Evolutionary conservation across 2,797 vertebrate species (phyloP).

Genomic region (Sebastes baramenuke): DNA sequence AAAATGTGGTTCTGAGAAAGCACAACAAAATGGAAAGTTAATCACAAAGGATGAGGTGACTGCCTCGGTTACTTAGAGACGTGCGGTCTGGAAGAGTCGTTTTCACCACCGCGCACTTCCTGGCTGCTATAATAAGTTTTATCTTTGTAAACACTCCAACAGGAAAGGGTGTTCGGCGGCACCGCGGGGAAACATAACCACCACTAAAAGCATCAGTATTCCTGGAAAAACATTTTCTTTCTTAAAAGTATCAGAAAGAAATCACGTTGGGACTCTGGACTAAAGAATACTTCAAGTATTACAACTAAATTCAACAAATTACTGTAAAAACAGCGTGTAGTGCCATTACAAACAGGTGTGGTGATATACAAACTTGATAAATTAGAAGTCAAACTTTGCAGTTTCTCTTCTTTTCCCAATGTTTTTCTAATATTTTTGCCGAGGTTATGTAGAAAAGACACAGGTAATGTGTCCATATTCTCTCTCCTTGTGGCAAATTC

Average conservation of each 20-base stretch:
- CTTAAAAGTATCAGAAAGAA: not conserved
- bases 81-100: slow-evolving; percentile 26
- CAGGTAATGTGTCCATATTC: not conserved
- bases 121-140: slow-evolving; percentile 19
- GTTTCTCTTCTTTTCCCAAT: not conserved
- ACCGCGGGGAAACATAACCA: slow-evolving; percentile 2
- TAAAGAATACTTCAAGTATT: not conserved
- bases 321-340: not conserved
- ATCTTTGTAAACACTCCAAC: slow-evolving; percentile 46
- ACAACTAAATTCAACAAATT: not conserved
- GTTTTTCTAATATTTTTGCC: not conserved
- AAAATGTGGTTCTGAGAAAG: slow-evolving; percentile 11
- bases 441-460: not conserved
- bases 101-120: slow-evolving; percentile 23
- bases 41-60: slow-evolving; percentile 18
- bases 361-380: not conserved
- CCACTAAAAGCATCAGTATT: slow-evolving; percentile 11
- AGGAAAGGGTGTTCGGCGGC: slow-evolving; percentile 29
- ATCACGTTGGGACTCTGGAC: not conserved
- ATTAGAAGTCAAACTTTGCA: not conserved
- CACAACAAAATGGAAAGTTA: slow-evolving; percentile 6
- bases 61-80: slow-evolving; percentile 33
- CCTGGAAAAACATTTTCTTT: slow-evolving; percentile 12
- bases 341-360: not conserved
- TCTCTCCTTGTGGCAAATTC: not conserved